A percentile compares a stretch with the other conserved stretches of the same genome.
These are phyloP conservation scores for Fopius arisanus DNA, from an alignment of 1,140 invertebrate genomes.

Conservation along the genomic window DNA sequence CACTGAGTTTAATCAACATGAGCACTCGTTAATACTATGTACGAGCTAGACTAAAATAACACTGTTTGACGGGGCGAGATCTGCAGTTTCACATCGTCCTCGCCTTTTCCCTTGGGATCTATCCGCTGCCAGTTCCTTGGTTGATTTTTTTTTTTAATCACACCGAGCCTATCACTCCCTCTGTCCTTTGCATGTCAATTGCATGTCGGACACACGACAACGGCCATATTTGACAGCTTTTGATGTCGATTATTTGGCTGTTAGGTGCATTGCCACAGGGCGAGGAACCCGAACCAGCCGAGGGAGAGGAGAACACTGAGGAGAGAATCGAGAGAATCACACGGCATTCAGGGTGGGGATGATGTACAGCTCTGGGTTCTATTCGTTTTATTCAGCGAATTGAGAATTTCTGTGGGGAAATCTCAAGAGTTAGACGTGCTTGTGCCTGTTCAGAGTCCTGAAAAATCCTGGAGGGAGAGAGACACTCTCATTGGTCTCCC, in stretches of 20 bases:
- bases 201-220: not conserved
- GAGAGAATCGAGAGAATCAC: not conserved
- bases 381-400: not conserved
- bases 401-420: not conserved
- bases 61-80: not conserved
- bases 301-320: not conserved
- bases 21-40: not conserved
- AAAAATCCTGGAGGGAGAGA: not conserved
- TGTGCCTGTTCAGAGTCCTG: constrained; percentile 2
- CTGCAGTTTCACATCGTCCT: not conserved
- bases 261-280: constrained; percentile 8
- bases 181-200: constrained; percentile 5
- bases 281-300: not conserved
- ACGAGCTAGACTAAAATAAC: not conserved
- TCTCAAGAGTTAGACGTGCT: not conserved
- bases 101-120: not conserved
- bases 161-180: not conserved
- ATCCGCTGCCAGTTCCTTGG: too few species aligned
- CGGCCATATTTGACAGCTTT: constrained; percentile 12
- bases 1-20: not conserved
- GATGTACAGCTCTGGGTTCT: not conserved
- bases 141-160: not conserved
- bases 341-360: not conserved
- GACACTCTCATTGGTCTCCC: not conserved
- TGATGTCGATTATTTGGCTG: constrained; percentile 11